Base-by-base conservation (phyloP, 2,888 invertebrate species). In the Limnephilus lunatus region DNA sequence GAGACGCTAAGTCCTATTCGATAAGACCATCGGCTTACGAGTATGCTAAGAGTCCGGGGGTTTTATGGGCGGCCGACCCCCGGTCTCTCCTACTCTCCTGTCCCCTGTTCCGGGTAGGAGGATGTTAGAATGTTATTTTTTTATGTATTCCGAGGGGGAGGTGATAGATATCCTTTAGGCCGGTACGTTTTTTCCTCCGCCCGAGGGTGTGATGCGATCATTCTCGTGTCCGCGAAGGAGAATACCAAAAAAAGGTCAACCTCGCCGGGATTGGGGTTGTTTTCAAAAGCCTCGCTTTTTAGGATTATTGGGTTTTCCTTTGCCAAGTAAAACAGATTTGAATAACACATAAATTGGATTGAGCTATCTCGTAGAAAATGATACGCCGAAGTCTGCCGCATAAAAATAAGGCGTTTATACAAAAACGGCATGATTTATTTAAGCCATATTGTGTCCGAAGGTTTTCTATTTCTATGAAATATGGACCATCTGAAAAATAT, bases 1-100 rank as follows among this genome's bases (percentile, higher is more conserved):
- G 32, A 48, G 92, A 48, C 95, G 95, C 95, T 96, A 96, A 96
- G 96, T 96, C 96, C 95, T 96, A 96, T 96, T 95, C 96, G 96
- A 96, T 96, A 96, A 96, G 96, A 95, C 95, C 95, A 95, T 95
- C 92, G 92, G 92, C 92, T 93, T 93, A 93, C 92, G 92, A 92
- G 93, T 93, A 93, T 93, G 93, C 93, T 93, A 93, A 93, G 48
- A 92, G 87, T 92, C 92, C 82, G 85, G 68, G 91, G 53, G 91
- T 68, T 82, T 88, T 89, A 68, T 91, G 53, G 87, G 88, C 44
- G 87, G 81, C 87, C 90, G 86, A n/a, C 85, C 85, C 44, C 44
- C 30, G 25, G 19, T 44, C 87, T n/a, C 85, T 15, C 32, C 35
- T 31, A 19, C 85, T 39, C 35, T n/a, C 35, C 44, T n/a, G 82